Base-by-base conservation (phyloP, 2,888 invertebrate species). In the Aphrophora alni region DNA sequence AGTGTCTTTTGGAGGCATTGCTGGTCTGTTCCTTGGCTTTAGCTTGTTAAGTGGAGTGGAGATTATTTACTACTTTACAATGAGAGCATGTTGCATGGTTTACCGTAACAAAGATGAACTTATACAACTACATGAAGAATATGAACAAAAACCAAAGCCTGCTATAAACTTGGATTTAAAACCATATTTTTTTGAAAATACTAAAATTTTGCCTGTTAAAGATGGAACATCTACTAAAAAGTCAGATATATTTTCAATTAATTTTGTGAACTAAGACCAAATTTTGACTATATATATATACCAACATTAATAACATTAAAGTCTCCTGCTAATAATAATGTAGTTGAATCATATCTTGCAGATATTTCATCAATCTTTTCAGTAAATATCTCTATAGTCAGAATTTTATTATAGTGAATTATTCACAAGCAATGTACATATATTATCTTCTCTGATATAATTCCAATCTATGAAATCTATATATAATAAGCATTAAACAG, bases 11-110 rank as follows among this genome's bases (percentile, higher is more conserved):
- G 91, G 91, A 17, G 91, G 91, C n/a, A 90, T 91, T 14, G 91
- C 90, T 59, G 90, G 91, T 27, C 92, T 93, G 84, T 88, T 88
- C 82, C 88, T 94, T 14, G 95, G 95, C 0, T 95, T 94, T 88
- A 95, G 95, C 0, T 88, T 95, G 38, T 88, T 95, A 0, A 94
- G 94, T 0, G 94, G 93, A 0, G 93, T 95, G 14, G 95, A 95
- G 88, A 89, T 95, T 33, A 87, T 94, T 44, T 95, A 95, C 87
- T 95, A 94, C 86, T 94, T 95, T 86, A 93, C 93, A 0, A 88
- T 95, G 84, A 89, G 95, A 74, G 92, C 93, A 14, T 92, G 91
- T 83, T 93, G 93, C 86, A 91, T 92, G 87, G 89, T 91, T 8
- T 88, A 89, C 75, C 88, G 90, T 17, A 91, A 92, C 85, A 87